phyloP scores from a whole-genome alignment of 2,888 invertebrate species.

The Isotomurus palustris region DNA sequence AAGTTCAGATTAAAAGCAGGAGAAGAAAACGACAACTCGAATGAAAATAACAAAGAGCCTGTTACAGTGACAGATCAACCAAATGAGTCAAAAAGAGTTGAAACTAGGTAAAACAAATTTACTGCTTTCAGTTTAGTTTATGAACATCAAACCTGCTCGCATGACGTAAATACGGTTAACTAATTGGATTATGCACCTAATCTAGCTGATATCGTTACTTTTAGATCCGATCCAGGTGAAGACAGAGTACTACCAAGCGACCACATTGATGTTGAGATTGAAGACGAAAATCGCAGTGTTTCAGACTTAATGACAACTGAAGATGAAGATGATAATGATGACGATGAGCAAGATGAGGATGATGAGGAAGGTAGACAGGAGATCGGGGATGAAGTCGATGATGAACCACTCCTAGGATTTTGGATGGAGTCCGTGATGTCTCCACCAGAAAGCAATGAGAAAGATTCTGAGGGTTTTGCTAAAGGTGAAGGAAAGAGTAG shows the following conservation, averaged over 20 bases:
- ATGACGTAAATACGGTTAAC: no score
- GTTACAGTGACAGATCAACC: neutral
- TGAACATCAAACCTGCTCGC: no score
- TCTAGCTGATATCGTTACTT: no score
- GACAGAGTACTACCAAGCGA: conserved; percentile 29
- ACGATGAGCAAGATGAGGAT: conserved; percentile 35
- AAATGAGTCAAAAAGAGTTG: no score
- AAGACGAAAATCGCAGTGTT: conserved; percentile 44
- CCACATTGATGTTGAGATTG: conserved; percentile 33
- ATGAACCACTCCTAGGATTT: conserved; percentile 78
- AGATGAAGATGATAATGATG: conserved; percentile 45
- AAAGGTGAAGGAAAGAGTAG: conserved; percentile 36
- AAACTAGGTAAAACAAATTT: no score
- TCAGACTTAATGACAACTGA: conserved; percentile 46
- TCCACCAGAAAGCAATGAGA: conserved; percentile 56
- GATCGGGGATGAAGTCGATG: conserved; percentile 48
- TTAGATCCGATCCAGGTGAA: no score
- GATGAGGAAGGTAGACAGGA: conserved; percentile 34
- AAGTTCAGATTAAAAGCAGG: conserved; percentile 19
- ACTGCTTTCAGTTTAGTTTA: no score
- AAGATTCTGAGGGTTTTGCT: conserved; percentile 32
- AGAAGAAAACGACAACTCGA: conserved; percentile 27
- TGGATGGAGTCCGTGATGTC: conserved; percentile 93
- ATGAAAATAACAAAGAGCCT: neutral
- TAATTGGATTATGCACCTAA: no score